Evolutionary conservation across 2,113 vertebrate genomes (phyloP), one percentile per base, ranked within the genome.

Genomic region (Neogale vison): DNA sequence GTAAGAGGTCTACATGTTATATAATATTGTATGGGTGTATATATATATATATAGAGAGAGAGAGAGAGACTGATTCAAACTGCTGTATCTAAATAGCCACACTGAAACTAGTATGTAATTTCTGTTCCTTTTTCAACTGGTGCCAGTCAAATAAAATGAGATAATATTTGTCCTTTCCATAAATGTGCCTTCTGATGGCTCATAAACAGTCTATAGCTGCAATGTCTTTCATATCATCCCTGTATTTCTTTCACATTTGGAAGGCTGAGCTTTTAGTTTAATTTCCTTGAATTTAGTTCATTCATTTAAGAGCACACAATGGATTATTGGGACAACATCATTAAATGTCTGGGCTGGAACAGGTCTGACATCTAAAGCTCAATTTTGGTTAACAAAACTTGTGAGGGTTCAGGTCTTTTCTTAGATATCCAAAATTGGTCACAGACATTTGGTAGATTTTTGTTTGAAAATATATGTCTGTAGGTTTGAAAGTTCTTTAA

Each of bases 331-430:
- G 12, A 59, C 3, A 10, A 47, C 18, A 84, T 42, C 57, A 69
- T 93, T 83, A 77, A 93, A 67, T 72, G 65, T 65, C 13, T 59
- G 26, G 20, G 15, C n/a, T 52, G 7, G 31, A 89, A 61, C 13
- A 36, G 4, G 55, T 67, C 29, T 86, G 23, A 87, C 6, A 10
- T 76, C 1, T 47, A 52, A 52, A 91, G 39, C n/a, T 42, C 81
- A 52, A 59, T 93, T 96, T 95, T 84, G 26, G 26, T 90, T 93
- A 72, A 74, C 39, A 39, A 71, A 85, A 55, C 13, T 82, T 72
- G 34, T 39, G 29, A 84, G 71, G 4, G 14, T 88, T 88, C 39
- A 71, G 69, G 13, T 89, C 36, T 90, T 61, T 92, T 57, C 63
- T 95, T 39, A 87, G 14, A 52, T 82, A 91, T 96, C 61, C 39